Base-by-base conservation (phyloP, 1,140 invertebrate species). In the Drosophila pruinosa region DNA sequence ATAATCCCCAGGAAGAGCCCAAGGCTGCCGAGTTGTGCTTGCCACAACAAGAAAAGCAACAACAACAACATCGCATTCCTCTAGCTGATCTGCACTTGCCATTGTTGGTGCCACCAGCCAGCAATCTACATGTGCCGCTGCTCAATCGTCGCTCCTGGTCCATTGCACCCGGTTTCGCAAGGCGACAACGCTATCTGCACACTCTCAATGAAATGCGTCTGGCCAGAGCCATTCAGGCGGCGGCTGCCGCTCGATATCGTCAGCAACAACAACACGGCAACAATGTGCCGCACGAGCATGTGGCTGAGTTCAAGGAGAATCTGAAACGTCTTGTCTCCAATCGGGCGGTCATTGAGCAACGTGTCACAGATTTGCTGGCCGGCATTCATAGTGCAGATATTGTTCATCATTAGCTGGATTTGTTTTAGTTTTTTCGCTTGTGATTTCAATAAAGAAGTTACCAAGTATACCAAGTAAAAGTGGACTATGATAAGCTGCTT, bases 191-290 rank as follows among this genome's bases (percentile, higher is more conserved):
- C 28, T 63, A 62, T 17, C 12, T 69, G 4, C 41, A 34, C 6
- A 10, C 59, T 2, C 41, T 64, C 17, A 15, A 70, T 14, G 59
- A 70, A 4, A n/a, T 41, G 14, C 59, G 67, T 1, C 17, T 64
- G 12, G 14, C 31, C 2, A 26, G 50, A 3, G 61, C 50, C 0
- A 52, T 56, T 10, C 17, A 64, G 22, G 59, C 22, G 0, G 50
- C 39, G 1, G 15, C 21, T 1, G 50, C 39, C 4, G 59, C 31
- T 14, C 41, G 31, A 3, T 22, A 8, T 1, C 26, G 6, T 10
- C 41, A 43, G n/a, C n/a, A 34, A 19, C n/a, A 22, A n/a, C n/a
- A 12, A 12, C 36, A 24, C 8, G 2, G 21, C 7, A 36, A 24
- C 6, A 7, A 2, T 3, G 28, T 48, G 4, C 2, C 17, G 7